Percentiles rank a stretch among this genome's conserved stretches.
phyloP scores from a whole-genome alignment of 2,113 vertebrate genomes.

The Callipepla squamata region DNA sequence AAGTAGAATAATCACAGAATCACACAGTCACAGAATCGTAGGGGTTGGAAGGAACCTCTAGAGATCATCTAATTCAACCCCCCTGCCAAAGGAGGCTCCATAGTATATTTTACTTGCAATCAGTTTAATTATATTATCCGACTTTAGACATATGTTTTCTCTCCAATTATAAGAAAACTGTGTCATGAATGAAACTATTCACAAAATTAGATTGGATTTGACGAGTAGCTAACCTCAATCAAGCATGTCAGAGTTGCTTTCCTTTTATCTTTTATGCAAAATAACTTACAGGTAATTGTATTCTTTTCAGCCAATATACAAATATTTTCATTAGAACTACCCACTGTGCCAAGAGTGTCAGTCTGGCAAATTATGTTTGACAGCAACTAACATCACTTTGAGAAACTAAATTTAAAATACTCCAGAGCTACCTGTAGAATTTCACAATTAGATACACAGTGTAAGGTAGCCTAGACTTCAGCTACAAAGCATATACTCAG shows the following conservation, averaged over 20 bases:
- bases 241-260: slow-evolving; percentile 7
- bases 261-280: slow-evolving; percentile 55
- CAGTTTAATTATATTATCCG: neutral
- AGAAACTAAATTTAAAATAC: slow-evolving; percentile 4
- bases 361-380: slow-evolving; percentile 39
- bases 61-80: no score
- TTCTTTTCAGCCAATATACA: slow-evolving; percentile 34
- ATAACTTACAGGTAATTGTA: slow-evolving; percentile 46
- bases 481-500: neutral
- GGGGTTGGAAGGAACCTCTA: no score
- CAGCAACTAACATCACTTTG: slow-evolving; percentile 4
- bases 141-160: neutral
- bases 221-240: slow-evolving; percentile 32
- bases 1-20: neutral
- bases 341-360: neutral
- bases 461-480: neutral
- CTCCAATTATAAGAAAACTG: neutral
- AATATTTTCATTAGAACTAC: slow-evolving; percentile 40
- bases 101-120: neutral
- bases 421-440: neutral
- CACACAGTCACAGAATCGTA: no score
- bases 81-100: no score
- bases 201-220: slow-evolving; percentile 17
- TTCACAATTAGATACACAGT: neutral
- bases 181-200: slow-evolving; percentile 9